Conservation (phyloP, 2,888 invertebrate genomes). For the Drosophila fungiperda region DNA sequence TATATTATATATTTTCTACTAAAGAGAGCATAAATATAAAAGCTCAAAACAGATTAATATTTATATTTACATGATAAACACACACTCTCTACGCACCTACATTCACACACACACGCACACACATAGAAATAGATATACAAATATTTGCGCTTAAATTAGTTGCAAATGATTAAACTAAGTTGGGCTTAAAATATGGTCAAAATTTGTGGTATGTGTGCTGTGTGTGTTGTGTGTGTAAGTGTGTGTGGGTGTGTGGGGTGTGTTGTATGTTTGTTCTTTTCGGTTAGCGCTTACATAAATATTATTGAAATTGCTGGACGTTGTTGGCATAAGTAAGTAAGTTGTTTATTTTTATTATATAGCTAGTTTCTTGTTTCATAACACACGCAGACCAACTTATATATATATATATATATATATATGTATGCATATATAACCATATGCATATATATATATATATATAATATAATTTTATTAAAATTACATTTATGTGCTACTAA, state of each 20-base stretch:
- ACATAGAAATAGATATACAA: conserved; percentile 25
- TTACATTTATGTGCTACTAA: conserved; percentile 62
- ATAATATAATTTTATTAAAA: conserved; percentile 62
- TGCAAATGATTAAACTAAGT: conserved; percentile 69
- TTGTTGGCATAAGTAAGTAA: conserved; percentile 81
- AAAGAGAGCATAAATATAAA: conserved; percentile 27
- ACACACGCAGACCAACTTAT: conserved; percentile 6
- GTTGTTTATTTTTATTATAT: conserved; percentile 71
- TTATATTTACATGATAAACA: conserved; percentile 55
- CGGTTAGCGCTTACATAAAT: conserved; percentile 68
- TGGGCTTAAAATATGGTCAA: conserved; percentile 63
- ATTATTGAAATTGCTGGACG: conserved; percentile 79
- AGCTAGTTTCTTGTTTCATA: conserved; percentile 48
- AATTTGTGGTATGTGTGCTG: conserved; percentile 22
- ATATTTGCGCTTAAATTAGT: conserved; percentile 60
- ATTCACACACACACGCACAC: conserved; percentile 1
- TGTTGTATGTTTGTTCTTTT: conserved; percentile 45
- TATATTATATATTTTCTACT: conserved; percentile 23
- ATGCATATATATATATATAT: conserved; percentile 34
- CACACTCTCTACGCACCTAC: conserved; percentile 7
- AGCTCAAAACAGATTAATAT: conserved; percentile 48
- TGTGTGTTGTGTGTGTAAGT: background rate
- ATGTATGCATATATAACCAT: conserved; percentile 22
- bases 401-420: conserved; percentile 31
- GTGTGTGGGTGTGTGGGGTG: conserved; percentile 14